Percentiles rank a stretch among this genome's conserved stretches.
These are phyloP conservation scores for Danio kyathit DNA, from an alignment of 2,797 vertebrate species.

Conservation along the genomic window DNA sequence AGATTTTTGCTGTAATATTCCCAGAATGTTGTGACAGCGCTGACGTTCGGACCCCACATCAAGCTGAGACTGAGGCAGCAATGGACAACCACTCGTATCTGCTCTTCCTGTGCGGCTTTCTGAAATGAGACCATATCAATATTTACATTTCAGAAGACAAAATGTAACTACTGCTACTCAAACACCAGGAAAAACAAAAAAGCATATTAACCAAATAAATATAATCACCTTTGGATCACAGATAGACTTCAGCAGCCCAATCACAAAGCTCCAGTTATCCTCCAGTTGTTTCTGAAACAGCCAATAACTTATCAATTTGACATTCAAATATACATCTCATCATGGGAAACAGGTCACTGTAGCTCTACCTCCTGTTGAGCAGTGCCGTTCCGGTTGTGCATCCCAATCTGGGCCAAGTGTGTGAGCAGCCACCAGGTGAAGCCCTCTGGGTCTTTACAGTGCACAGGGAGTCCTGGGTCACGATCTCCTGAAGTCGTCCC, in stretches of 20 bases:
- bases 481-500: slow-evolving; percentile 67
- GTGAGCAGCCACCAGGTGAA: slow-evolving; percentile 96
- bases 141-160: slow-evolving; percentile 13
- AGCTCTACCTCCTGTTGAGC: slow-evolving; percentile 81
- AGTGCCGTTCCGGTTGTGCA: slow-evolving; percentile 84
- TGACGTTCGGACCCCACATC: slow-evolving; percentile 88
- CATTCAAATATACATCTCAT: not conserved
- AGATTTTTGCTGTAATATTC: slow-evolving; percentile 95
- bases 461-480: slow-evolving; percentile 68
- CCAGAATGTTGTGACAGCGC: slow-evolving; percentile 88
- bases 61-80: slow-evolving; percentile 90
- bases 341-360: not conserved
- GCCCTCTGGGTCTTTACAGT: slow-evolving; percentile 88
- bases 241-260: slow-evolving; percentile 88
- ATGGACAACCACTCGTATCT: slow-evolving; percentile 91
- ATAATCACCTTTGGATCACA: slow-evolving; percentile 83
- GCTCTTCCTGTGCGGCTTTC: slow-evolving; percentile 85
- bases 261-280: slow-evolving; percentile 91
- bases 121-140: slow-evolving; percentile 64
- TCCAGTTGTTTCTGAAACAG: slow-evolving; percentile 81
- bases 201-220: slow-evolving; percentile 34
- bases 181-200: slow-evolving; percentile 34
- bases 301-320: slow-evolving; percentile 1
- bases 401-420: slow-evolving; percentile 86
- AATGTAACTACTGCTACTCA: not conserved